Evolutionary conservation across 2,797 vertebrate genomes (phyloP), one percentile per base, ranked within the genome.

Genomic region (Bradypodion pumilum): DNA sequence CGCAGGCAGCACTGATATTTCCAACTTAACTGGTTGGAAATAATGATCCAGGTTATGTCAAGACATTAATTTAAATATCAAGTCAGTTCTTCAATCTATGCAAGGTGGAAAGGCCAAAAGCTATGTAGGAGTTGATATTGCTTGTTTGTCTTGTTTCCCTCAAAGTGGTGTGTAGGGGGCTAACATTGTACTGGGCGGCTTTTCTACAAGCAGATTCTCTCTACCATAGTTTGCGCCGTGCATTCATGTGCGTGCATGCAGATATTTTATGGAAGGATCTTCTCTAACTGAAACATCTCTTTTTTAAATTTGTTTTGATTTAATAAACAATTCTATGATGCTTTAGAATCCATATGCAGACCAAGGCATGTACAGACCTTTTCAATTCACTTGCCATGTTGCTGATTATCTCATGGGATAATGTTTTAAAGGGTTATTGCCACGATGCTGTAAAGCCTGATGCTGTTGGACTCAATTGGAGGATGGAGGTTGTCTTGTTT

Each of bases 1-100:
- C 69, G 21, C 42, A 56, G 52, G 52, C 37, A 56, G n/a, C 52
- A 52, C 60, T 84, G 84, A 65, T 81, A 63, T 78, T 83, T 32
- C 82, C 59, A 79, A 62, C 25, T 90, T 84, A 52, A 73, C 85
- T 86, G 76, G 59, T 76, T 88, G 76, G 81, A 90, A 90, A 90
- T 90, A 92, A 87, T 83, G 84, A 70, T 4, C 0, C 21, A 69
- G 87, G 2, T 86, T 80, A 85, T 91, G 85, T 85, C 80, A 90
- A 81, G 76, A 80, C 86, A 87, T 77, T 87, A 81, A 87, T 93
- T 92, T 84, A 92, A 93, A 91, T 92, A 93, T 84, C 88, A 92
- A 83, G 27, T 7, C 77, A 74, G 82, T 29, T 86, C 83, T 83
- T 46, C 46, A 90, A 80, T 89, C 65, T 90, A 49, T 87, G 32